Percentiles rank a stretch among this genome's conserved stretches.
These are phyloP conservation scores for Drosophila mimetica DNA, from an alignment of 2,888 invertebrate species.

Conservation along the genomic window DNA sequence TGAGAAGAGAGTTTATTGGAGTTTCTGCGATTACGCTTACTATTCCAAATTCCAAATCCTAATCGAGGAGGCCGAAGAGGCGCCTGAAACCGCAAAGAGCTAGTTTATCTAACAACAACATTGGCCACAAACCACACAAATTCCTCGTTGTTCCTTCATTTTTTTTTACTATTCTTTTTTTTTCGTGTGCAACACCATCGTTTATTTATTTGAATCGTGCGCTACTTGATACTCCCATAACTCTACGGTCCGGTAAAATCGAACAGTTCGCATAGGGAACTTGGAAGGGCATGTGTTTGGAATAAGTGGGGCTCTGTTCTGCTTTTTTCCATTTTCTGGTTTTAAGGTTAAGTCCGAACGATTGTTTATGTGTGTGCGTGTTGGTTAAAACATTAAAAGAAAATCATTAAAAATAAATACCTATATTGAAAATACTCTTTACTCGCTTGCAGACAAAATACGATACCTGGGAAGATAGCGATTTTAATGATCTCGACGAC, in stretches of 20 bases:
- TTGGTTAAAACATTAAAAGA: neutral
- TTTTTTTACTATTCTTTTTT: slow-evolving; percentile 2
- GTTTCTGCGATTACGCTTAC: neutral
- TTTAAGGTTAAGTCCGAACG: slow-evolving; percentile 54
- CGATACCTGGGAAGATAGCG: slow-evolving; percentile 79
- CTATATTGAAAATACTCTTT: neutral
- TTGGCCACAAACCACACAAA: slow-evolving; percentile 15
- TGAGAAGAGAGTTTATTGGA: neutral
- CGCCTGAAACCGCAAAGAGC: slow-evolving; percentile 15
- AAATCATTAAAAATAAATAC: neutral
- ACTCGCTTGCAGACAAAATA: slow-evolving; percentile 65
- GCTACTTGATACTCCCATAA: neutral
- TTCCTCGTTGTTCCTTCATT: neutral
- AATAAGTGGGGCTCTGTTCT: neutral
- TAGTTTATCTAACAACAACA: slow-evolving; percentile 22
- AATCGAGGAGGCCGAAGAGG: neutral
- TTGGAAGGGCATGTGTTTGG: slow-evolving; percentile 7
- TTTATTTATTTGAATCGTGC: slow-evolving; percentile 3
- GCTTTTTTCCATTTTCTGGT: slow-evolving; percentile 34
- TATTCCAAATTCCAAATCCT: slow-evolving; percentile 1
- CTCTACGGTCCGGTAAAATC: neutral
- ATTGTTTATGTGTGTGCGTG: neutral
- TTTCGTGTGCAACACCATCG: slow-evolving; percentile 4
- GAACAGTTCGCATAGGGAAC: neutral
- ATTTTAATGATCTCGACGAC: slow-evolving; percentile 89